phyloP scores from a whole-genome alignment of 2,113 vertebrate genomes.

The Agapornis roseicollis region DNA sequence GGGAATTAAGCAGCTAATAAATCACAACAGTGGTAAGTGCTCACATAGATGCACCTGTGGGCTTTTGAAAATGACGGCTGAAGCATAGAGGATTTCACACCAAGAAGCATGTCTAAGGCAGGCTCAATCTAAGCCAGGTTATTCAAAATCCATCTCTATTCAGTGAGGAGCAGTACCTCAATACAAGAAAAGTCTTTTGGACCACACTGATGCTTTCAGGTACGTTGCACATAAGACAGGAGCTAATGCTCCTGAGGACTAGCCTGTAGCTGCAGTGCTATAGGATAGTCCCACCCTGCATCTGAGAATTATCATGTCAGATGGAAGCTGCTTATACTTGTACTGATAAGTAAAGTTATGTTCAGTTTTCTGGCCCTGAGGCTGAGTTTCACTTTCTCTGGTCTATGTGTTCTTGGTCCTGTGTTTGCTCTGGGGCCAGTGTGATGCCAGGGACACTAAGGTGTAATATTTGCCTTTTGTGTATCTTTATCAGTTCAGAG shows the following conservation, averaged over 20 bases:
- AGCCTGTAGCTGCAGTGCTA: background rate
- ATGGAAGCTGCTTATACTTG: background rate
- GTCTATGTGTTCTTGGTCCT: background rate
- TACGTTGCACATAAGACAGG: fast-evolving
- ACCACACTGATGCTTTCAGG: too few species aligned
- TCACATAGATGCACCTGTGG: background rate
- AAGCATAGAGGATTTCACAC: background rate
- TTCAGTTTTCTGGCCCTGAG: background rate
- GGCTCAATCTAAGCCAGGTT: background rate
- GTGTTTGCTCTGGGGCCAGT: background rate
- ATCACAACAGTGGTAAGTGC: background rate
- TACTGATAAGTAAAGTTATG: background rate
- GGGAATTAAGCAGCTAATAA: background rate
- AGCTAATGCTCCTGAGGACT: background rate
- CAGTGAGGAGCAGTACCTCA: background rate
- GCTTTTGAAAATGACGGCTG: background rate
- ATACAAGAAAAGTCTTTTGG: background rate
- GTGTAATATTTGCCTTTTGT: background rate
- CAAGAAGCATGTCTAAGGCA: background rate
- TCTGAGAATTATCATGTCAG: background rate
- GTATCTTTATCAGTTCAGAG: background rate
- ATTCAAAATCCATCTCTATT: background rate
- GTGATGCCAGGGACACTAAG: too few species aligned
- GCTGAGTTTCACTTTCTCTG: background rate
- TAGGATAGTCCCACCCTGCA: background rate